Conservation (phyloP, 2,113 vertebrate species). For the Kryptolebias marmoratus region DNA sequence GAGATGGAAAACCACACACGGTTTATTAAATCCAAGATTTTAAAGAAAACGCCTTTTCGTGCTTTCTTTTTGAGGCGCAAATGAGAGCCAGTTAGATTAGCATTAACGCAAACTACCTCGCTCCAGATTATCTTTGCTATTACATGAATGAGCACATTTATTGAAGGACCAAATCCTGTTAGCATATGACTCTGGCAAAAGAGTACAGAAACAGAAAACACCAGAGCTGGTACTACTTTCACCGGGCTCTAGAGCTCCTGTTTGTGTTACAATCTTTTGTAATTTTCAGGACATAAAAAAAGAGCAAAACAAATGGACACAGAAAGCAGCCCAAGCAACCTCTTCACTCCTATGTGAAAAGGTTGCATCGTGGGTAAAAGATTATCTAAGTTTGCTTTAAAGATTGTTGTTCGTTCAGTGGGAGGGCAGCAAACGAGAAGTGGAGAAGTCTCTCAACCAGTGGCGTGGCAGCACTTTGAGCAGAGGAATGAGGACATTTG, state of each 20-base stretch:
- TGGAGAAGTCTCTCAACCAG: conserved; percentile 42
- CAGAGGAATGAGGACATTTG: conserved; percentile 65
- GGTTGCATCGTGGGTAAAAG: conserved; percentile 78
- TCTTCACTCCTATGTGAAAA: conserved; percentile 73
- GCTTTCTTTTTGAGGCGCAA: no score
- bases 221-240: conserved; percentile 24
- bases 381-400: conserved; percentile 83
- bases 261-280: conserved; percentile 40
- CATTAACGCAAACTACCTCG: no score
- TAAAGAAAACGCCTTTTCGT: no score
- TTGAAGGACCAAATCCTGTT: conserved; percentile 44
- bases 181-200: conserved; percentile 38
- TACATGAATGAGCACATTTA: not conserved
- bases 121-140: not conserved
- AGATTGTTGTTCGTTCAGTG: conserved; percentile 82
- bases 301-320: conserved; percentile 31
- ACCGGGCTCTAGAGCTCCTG: conserved; percentile 15
- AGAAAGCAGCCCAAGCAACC: conserved; percentile 61
- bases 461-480: conserved; percentile 81
- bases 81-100: no score
- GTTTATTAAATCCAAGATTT: no score
- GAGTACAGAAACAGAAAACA: conserved; percentile 29
- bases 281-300: conserved; percentile 76
- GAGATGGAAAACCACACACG: no score
- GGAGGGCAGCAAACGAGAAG: conserved; percentile 41